Base-by-base conservation (phyloP, 1,140 invertebrate species). In the Drosophila obscura region DNA sequence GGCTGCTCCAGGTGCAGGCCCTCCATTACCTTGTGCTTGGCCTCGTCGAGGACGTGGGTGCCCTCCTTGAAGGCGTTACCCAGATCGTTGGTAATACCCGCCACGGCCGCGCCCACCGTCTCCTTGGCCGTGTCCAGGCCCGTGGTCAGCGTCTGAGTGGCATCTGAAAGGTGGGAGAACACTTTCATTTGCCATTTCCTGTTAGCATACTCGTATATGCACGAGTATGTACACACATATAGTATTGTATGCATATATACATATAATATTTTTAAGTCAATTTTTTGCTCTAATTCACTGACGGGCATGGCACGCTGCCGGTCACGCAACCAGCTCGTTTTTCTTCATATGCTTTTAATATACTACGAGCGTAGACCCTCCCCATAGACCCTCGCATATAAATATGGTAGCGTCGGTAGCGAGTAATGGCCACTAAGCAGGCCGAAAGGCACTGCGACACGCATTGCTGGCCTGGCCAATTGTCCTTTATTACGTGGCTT, bases 321-420 rank as follows among this genome's bases (percentile, higher is more conserved):
- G 82, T 81, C 82, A 87, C 82, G 81, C 81, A 78, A 87, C 63
- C 73, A 64, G 67, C 68, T 85, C 82, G 73, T 85, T 87, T 85
- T 80, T 87, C 78, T 87, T 74, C 81, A 85, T 77, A 74, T 87
- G 81, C 68, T 77, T 87, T 81, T 77, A 77, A 85, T 85, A 74
- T 65, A 65, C 19, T 19, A 1, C 19, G 19, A 19, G 19, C 2
- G 19, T 49, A 67, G 31, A 11, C 31, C 31, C 31, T 3, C 31
- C 31, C 9, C 31, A 35, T 11, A 11, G 31, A 35, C 3, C 31
- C 19, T 19, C 9, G 28, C 28, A 31, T 31, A 31, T 2, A 31
- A 31, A 31, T 56, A 63, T 73, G 61, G 48, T 51, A 35, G n/a
- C n/a, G 22, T 9, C 8, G 31, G 31, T 4, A 9, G 7, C 7